phyloP scores from a whole-genome alignment of 1,140 invertebrate genomes.

The Plodia interpunctella region DNA sequence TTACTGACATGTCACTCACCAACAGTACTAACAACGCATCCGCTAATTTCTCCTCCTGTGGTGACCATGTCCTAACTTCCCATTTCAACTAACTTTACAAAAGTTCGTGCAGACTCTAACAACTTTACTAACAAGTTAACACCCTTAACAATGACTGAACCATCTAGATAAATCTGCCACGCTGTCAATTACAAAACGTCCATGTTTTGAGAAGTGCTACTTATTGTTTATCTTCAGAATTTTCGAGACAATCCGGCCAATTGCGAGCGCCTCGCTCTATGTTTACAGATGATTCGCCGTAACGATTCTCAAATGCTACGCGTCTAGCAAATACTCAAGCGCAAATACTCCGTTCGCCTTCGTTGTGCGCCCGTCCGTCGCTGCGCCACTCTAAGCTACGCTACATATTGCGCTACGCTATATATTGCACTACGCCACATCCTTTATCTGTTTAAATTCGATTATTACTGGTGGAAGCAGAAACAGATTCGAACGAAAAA shows the following conservation, averaged over 20 bases:
- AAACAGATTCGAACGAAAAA: conserved; percentile 64
- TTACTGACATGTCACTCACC: conserved; percentile 46
- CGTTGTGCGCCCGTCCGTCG: conserved; percentile 17
- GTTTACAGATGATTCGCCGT: conserved; percentile 68
- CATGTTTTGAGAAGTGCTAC: conserved; percentile 68
- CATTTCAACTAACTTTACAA: conserved; percentile 58
- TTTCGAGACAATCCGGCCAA: conserved; percentile 61
- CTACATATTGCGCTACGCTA: conserved; percentile 13
- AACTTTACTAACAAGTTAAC: conserved; percentile 73
- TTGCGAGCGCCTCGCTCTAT: conserved; percentile 55
- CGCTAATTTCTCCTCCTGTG: conserved; percentile 45
- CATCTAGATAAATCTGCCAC: conserved; percentile 72
- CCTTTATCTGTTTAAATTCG: conserved; percentile 36
- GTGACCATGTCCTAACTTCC: conserved; percentile 59
- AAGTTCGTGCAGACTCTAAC: conserved; percentile 69
- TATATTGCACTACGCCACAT: conserved; percentile 12
- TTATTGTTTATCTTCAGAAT: conserved; percentile 68
- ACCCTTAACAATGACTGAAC: conserved; percentile 73
- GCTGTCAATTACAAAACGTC: conserved; percentile 73
- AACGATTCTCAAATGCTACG: conserved; percentile 73
- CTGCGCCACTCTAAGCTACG: conserved; percentile 15
- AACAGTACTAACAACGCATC: conserved; percentile 43
- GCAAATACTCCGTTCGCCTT: conserved; percentile 53
- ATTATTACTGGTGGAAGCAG: conserved; percentile 67
- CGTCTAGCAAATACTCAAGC: conserved; percentile 61